Conservation (phyloP, 92 coral and sea anemone species). For the Epizoanthus rinbou region DNA sequence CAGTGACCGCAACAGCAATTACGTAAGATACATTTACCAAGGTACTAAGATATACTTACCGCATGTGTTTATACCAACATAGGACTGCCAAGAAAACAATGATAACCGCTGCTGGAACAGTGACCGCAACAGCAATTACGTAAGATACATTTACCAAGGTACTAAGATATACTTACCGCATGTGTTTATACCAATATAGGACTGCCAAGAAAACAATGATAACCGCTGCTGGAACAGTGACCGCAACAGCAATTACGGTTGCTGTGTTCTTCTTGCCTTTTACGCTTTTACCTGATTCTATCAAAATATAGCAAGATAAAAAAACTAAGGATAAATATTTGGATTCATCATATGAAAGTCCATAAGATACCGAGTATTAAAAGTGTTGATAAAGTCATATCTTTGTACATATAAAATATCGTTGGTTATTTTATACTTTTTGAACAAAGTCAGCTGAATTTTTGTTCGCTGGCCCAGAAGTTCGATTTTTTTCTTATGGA, state of each 20-base stretch:
- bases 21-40: too few species aligned
- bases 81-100: background rate
- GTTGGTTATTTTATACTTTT: too few species aligned
- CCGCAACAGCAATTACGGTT: background rate
- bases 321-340: background rate
- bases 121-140: too few species aligned
- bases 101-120: background rate
- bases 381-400: too few species aligned
- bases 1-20: too few species aligned
- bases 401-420: too few species aligned
- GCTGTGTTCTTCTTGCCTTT: background rate
- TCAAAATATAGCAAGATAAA: background rate
- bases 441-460: too few species aligned
- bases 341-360: too few species aligned
- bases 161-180: background rate
- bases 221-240: background rate
- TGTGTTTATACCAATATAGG: background rate
- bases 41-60: background rate
- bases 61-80: background rate
- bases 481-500: too few species aligned
- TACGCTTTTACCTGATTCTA: background rate
- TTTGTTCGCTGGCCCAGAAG: too few species aligned
- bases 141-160: too few species aligned
- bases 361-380: too few species aligned
- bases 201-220: background rate